Evolutionary conservation across 2,888 invertebrate species (phyloP).

Genomic region (Euzetes globulus): DNA sequence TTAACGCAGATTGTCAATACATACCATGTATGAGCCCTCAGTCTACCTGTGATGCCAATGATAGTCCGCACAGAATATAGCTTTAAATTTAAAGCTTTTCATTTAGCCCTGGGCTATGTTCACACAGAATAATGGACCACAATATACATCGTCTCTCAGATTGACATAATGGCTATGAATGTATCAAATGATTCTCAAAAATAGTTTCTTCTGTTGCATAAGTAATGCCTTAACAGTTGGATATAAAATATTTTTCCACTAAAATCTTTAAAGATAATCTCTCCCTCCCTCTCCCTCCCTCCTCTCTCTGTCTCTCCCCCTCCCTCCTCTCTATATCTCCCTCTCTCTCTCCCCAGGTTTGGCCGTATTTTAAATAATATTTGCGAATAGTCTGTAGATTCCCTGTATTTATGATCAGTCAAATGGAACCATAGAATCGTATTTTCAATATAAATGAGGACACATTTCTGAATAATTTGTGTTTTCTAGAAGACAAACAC

Average conservation of each 20-base stretch:
- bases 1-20: neutral
- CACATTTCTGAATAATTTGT: constrained; percentile 5
- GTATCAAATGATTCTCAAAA: neutral
- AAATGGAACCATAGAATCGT: constrained; percentile 4
- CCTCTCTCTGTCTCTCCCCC: neutral
- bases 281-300: neutral
- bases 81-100: constrained; percentile 19
- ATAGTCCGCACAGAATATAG: neutral
- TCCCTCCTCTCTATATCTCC: neutral
- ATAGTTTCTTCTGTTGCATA: constrained; percentile 14
- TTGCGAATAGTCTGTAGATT: neutral
- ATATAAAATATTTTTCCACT: constrained; percentile 3
- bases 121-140: constrained; percentile 22
- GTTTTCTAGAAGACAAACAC: neutral
- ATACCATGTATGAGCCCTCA: neutral
- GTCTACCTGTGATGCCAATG: neutral
- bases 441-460: constrained; percentile 3
- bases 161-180: neutral
- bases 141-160: constrained; percentile 7
- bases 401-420: neutral
- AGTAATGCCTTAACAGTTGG: constrained; percentile 21
- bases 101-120: constrained; percentile 6
- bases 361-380: neutral
- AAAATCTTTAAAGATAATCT: neutral
- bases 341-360: neutral